Evolutionary conservation across 1,140 invertebrate species (phyloP).

Genomic region (Heliconius himera): DNA sequence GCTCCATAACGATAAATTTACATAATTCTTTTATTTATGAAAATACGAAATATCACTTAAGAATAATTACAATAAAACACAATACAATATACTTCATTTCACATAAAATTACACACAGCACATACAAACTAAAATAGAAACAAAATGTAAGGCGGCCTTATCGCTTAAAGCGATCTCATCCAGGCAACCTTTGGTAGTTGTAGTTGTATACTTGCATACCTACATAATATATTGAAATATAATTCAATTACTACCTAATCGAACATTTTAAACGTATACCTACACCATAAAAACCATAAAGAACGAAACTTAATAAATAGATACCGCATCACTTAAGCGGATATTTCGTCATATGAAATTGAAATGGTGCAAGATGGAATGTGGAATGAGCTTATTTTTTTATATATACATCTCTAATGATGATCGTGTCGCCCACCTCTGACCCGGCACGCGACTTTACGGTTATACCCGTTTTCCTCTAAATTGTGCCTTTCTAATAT

Average conservation of each 20-base stretch:
- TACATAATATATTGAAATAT: background rate
- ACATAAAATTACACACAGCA: too few relatives aligned
- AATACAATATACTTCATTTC: too few relatives aligned
- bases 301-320: constrained; percentile 5
- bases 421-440: constrained; percentile 42
- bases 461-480: constrained; percentile 29
- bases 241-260: constrained; percentile 1
- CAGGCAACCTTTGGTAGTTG: too few relatives aligned
- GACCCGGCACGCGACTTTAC: constrained; percentile 44
- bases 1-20: background rate
- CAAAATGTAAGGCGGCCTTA: too few relatives aligned
- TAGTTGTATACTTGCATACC: background rate
- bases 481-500: constrained; percentile 30
- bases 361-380: constrained; percentile 23
- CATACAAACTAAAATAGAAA: too few relatives aligned
- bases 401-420: constrained; percentile 26
- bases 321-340: constrained; percentile 3
- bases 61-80: too few relatives aligned
- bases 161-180: too few relatives aligned
- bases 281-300: constrained; percentile 9
- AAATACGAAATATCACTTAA: too few relatives aligned
- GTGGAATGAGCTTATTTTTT: constrained; percentile 32
- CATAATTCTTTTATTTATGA: background rate
- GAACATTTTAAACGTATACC: background rate
- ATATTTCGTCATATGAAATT: constrained; percentile 6